Percentiles rank a stretch among this genome's conserved stretches.
phyloP scores from a whole-genome alignment of 1,140 invertebrate genomes.

The Calycopis cecrops region DNA sequence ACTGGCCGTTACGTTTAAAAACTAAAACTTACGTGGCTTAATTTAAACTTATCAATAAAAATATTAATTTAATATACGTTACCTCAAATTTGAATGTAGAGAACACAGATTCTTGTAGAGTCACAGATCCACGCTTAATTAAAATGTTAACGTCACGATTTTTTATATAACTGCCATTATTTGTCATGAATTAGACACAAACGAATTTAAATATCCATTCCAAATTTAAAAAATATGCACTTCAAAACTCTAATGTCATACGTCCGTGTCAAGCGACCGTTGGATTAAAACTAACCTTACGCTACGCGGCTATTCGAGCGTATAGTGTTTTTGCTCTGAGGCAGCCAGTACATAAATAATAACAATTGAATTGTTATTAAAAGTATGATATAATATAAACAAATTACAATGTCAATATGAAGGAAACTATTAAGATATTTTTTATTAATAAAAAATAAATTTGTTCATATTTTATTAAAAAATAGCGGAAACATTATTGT shows the following conservation, averaged over 20 bases:
- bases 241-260: conserved; percentile 19
- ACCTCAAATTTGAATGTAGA: background rate
- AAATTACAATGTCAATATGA: background rate
- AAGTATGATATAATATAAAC: conserved; percentile 8
- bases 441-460: no score
- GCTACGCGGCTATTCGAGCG: conserved; percentile 53
- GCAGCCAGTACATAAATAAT: conserved; percentile 54
- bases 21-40: background rate
- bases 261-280: conserved; percentile 51
- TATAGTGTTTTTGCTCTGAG: conserved; percentile 60
- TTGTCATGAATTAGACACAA: conserved; percentile 12
- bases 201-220: conserved; percentile 23
- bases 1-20: conserved; percentile 8
- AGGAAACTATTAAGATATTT: no score
- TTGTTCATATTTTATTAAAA: no score
- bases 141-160: background rate
- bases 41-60: background rate
- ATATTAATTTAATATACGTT: background rate
- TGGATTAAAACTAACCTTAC: conserved; percentile 68
- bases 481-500: no score
- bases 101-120: background rate
- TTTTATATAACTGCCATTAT: background rate
- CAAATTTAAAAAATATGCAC: conserved; percentile 23
- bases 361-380: conserved; percentile 38
- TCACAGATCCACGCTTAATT: background rate